Conservation (phyloP, 2,797 vertebrate genomes). For the Gymnopithys bicolor region DNA sequence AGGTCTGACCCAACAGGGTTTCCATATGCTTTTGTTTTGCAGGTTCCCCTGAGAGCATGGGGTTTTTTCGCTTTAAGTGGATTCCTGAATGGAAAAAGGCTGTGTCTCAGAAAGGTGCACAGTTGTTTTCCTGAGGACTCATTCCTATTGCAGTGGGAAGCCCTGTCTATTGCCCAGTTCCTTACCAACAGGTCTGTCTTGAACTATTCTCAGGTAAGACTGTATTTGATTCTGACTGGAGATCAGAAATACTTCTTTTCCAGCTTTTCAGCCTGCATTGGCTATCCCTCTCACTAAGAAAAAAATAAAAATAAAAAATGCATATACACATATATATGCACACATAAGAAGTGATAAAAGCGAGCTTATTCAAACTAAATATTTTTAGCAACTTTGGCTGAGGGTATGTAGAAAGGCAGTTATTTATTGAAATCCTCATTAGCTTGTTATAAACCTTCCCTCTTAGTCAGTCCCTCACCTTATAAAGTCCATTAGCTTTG, state of each 20-base stretch:
- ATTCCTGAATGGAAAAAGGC: background rate
- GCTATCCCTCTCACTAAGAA: background rate
- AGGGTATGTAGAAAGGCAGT: background rate
- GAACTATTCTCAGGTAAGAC: background rate
- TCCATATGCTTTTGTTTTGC: background rate
- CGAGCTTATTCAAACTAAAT: background rate
- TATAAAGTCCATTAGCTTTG: background rate
- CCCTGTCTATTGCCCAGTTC: background rate
- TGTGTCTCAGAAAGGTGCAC: background rate
- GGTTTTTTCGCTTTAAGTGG: background rate
- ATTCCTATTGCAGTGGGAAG: background rate
- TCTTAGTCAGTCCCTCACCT: background rate
- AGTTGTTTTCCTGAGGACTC: background rate
- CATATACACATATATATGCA: rapidly evolving
- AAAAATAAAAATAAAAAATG: background rate
- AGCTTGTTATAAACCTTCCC: background rate
- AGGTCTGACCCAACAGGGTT: background rate
- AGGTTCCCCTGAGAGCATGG: background rate
- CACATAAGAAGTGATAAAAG: background rate
- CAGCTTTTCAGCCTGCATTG: background rate
- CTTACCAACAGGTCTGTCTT: background rate
- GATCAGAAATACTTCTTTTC: background rate
- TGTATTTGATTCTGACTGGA: background rate
- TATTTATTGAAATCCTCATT: slow-evolving; percentile 2
- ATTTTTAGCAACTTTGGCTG: background rate